Evolutionary conservation across 2,113 vertebrate species (phyloP), one percentile per base, ranked within the genome.

Genomic region (Orientallactaga bullata): DNA sequence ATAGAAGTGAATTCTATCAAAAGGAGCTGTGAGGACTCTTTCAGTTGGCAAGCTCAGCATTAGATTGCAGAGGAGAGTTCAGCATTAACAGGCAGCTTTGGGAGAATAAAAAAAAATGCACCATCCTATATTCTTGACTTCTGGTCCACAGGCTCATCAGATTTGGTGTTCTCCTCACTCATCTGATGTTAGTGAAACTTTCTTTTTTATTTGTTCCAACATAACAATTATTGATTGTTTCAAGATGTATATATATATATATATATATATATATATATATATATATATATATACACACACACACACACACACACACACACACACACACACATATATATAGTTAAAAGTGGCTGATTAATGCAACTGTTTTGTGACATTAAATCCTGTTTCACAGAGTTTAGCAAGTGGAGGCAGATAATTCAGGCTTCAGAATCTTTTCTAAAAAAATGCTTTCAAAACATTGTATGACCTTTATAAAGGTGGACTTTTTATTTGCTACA

Each of bases 371-470:
- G 15, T 88, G 76, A 76, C 30, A 7, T 55, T 2, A 51, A 72
- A 78, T 91, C 32, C 18, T 35, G 32, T 39, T 68, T 89, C 58
- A 88, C 37, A 65, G 76, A 82, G 47, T 74, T 83, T 16, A 66
- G 18, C 23, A 60, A 79, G 61, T 58, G 12, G 35, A 55, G 89
- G 10, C 47, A 65, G 77, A 71, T 58, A 61, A 79, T 88, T 85
- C 23, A 87, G 69, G 39, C 39, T 23, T 72, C 69, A 83, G 71
- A 42, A 73, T 79, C 35, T 24, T 66, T n/a, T 32, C 26, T 32
- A n/a, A 76, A 85, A 30, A 83, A 87, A 66, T 86, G 37, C 37
- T 60, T 93, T 90, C 68, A 66, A 89, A 90, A 80, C 28, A 58
- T 7, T 5, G 3, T 18, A 17, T 74, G 18, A 26, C 17, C 32